Evolutionary conservation across 2,113 vertebrate genomes (phyloP).

Genomic region (Rhea pennata): DNA sequence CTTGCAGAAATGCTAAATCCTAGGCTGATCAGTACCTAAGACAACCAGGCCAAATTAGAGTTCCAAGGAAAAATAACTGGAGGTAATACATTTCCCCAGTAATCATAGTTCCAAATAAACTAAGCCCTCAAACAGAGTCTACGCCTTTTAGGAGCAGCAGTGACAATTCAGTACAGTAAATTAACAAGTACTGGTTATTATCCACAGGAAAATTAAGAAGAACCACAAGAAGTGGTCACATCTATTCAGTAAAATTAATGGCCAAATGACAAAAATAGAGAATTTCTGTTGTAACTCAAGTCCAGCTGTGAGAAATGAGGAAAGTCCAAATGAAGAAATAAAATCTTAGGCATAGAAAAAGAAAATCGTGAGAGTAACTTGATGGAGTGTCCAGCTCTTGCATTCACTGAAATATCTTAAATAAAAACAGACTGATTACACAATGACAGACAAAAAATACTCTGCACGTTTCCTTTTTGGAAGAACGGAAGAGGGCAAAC

Average conservation of each 20-base stretch:
- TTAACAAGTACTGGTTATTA: background rate
- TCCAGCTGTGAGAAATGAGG: background rate
- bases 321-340: background rate
- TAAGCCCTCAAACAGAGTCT: background rate
- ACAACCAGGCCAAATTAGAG: background rate
- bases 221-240: background rate
- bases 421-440: background rate
- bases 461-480: background rate
- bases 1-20: background rate
- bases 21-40: background rate
- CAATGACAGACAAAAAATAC: background rate
- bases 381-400: background rate
- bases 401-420: background rate
- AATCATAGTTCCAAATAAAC: background rate
- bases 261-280: background rate
- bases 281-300: background rate
- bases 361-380: background rate
- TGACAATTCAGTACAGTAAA: background rate
- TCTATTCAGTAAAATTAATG: background rate
- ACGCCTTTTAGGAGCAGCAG: background rate
- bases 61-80: background rate
- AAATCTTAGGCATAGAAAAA: background rate
- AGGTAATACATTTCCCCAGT: background rate
- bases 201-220: background rate
- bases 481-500: background rate